Conservation (phyloP, 2,888 invertebrate genomes). For the Metacarcinus magister region DNA sequence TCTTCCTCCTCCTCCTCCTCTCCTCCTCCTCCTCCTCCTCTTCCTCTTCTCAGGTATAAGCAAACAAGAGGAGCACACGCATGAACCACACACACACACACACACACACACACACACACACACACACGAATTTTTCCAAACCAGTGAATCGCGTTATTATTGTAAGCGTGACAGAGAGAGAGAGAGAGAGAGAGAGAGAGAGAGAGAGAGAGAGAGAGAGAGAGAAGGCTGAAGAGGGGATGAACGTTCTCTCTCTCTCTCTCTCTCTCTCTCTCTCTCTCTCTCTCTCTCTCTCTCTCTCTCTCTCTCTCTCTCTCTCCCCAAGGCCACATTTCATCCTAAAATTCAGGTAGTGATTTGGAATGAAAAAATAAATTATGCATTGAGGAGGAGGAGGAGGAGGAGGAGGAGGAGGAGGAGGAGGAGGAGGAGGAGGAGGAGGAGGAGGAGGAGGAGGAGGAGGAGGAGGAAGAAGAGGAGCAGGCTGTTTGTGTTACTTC, state of each 20-base stretch:
- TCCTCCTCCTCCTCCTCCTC: neutral
- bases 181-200: constrained; percentile 46
- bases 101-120: constrained; percentile 35
- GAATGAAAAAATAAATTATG: neutral
- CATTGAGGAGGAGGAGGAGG: neutral
- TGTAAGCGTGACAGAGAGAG: neutral
- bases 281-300: too few relatives aligned
- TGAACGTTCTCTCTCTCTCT: too few relatives aligned
- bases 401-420: neutral
- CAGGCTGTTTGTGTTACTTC: too few relatives aligned
- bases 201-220: constrained; percentile 61
- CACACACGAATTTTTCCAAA: neutral
- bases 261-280: too few relatives aligned
- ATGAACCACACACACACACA: constrained; percentile 41
- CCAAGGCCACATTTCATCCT: too few relatives aligned
- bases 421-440: neutral
- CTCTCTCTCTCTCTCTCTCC: too few relatives aligned
- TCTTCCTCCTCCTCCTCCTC: neutral
- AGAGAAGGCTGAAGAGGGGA: neutral
- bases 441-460: neutral
- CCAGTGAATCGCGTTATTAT: neutral
- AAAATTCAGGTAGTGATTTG: too few relatives aligned
- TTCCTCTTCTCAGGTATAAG: neutral
- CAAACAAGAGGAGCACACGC: neutral
- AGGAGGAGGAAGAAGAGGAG: neutral